phyloP scores from a whole-genome alignment of 2,797 vertebrate genomes.

The Chelon labrosus region DNA sequence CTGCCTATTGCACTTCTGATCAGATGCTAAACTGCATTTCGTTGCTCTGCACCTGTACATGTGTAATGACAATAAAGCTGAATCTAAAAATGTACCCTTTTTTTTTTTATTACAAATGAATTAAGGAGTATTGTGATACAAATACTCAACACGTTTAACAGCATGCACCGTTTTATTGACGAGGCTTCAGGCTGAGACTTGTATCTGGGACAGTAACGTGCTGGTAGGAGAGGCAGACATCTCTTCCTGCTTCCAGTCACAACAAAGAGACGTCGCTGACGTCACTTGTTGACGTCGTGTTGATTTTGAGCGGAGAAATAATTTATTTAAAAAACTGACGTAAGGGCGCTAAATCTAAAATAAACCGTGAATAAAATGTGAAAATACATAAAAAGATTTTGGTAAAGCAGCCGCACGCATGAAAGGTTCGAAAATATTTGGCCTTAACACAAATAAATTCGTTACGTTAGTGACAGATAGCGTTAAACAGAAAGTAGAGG shows the following conservation, averaged over 20 bases:
- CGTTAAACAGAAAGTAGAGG: slow-evolving; percentile 51
- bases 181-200: too few species aligned
- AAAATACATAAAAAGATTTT: slow-evolving; percentile 74
- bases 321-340: slow-evolving; percentile 85
- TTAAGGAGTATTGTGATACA: too few species aligned
- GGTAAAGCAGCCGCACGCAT: slow-evolving; percentile 75
- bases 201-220: too few species aligned
- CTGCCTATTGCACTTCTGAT: too few species aligned
- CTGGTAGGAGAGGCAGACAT: background rate
- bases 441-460: slow-evolving; percentile 65
- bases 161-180: too few species aligned
- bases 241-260: slow-evolving; percentile 28
- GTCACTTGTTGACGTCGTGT: slow-evolving; percentile 76
- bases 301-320: slow-evolving; percentile 83
- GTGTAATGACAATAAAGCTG: too few species aligned
- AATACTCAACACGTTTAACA: too few species aligned
- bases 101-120: too few species aligned
- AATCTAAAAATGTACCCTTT: too few species aligned
- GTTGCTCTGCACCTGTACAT: too few species aligned
- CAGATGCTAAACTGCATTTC: too few species aligned
- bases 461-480: slow-evolving; percentile 52
- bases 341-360: slow-evolving; percentile 88
- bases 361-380: slow-evolving; percentile 83
- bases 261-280: slow-evolving; percentile 52
- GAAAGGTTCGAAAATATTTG: slow-evolving; percentile 75